phyloP scores from a whole-genome alignment of 2,113 vertebrate genomes.

The Apteryx owenii region DNA sequence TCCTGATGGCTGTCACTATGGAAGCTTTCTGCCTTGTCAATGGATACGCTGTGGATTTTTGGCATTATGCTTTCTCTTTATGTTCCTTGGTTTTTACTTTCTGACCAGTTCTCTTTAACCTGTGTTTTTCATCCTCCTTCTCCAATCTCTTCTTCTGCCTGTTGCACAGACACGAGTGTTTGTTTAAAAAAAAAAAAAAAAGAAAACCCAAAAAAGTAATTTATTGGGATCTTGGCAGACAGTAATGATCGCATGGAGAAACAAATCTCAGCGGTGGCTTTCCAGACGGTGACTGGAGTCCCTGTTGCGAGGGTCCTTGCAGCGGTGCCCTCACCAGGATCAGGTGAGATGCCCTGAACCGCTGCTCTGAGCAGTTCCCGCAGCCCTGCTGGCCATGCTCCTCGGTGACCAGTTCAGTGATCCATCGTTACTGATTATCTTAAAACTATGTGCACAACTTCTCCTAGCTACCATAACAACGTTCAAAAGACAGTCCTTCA shows the following conservation, averaged over 20 bases:
- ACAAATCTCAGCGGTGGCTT: fast-evolving
- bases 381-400: neutral
- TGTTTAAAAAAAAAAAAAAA: neutral
- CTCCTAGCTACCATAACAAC: neutral
- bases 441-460: neutral
- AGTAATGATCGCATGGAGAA: neutral
- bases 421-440: fast-evolving
- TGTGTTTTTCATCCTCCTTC: fast-evolving
- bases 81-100: neutral
- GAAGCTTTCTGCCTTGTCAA: neutral
- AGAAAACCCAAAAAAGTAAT: neutral
- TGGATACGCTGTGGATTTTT: neutral
- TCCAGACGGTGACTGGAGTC: neutral
- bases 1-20: neutral
- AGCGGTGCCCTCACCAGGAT: neutral
- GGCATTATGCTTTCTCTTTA: neutral
- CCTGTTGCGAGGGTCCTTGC: neutral
- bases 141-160: neutral
- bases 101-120: neutral
- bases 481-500: neutral
- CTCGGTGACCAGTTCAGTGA: neutral
- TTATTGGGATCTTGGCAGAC: neutral
- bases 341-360: neutral
- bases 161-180: neutral
- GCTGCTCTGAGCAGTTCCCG: neutral